A percentile compares a stretch with the other conserved stretches of the same genome.
Conservation (phyloP, 2,888 invertebrate species). For the Tridacna crocea region DNA sequence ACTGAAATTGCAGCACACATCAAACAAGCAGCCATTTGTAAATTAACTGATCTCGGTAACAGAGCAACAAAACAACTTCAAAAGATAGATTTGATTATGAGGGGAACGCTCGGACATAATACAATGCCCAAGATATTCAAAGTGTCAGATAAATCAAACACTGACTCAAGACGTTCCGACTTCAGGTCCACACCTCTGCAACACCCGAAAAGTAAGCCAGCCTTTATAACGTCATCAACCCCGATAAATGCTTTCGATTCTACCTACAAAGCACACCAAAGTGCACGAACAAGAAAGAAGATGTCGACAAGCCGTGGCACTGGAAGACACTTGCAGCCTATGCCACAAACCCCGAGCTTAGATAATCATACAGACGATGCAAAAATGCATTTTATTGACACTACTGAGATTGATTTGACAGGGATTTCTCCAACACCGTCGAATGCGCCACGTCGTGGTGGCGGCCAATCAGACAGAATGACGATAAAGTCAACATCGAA, state of each 20-base stretch:
- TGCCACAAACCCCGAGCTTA: constrained; percentile 19
- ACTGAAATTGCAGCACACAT: constrained; percentile 48
- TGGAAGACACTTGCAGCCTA: constrained; percentile 16
- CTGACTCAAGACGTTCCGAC: constrained; percentile 15
- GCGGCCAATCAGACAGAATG: constrained; percentile 50
- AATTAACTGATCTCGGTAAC: constrained; percentile 42
- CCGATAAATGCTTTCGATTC: constrained; percentile 48
- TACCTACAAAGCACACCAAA: constrained; percentile 6
- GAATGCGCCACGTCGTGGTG: constrained; percentile 11
- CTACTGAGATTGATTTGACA: constrained; percentile 47
- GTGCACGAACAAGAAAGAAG: constrained; percentile 10
- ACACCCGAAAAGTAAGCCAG: constrained; percentile 21
- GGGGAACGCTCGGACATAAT: constrained; percentile 38
- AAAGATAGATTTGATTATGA: constrained; percentile 59
- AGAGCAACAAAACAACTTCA: constrained; percentile 55
- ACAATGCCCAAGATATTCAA: constrained; percentile 55
- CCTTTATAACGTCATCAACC: constrained; percentile 52
- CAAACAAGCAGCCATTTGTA: constrained; percentile 58
- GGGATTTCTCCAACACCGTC: constrained; percentile 31
- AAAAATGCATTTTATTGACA: constrained; percentile 51
- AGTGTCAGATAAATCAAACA: constrained; percentile 48
- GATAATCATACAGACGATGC: constrained; percentile 55
- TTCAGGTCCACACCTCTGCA: constrained; percentile 13
- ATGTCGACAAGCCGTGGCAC: constrained; percentile 22
- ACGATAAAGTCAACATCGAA: constrained; percentile 47